Evolutionary conservation across 2,888 invertebrate species (phyloP).

Genomic region (Nematopogon swammerdamellus): DNA sequence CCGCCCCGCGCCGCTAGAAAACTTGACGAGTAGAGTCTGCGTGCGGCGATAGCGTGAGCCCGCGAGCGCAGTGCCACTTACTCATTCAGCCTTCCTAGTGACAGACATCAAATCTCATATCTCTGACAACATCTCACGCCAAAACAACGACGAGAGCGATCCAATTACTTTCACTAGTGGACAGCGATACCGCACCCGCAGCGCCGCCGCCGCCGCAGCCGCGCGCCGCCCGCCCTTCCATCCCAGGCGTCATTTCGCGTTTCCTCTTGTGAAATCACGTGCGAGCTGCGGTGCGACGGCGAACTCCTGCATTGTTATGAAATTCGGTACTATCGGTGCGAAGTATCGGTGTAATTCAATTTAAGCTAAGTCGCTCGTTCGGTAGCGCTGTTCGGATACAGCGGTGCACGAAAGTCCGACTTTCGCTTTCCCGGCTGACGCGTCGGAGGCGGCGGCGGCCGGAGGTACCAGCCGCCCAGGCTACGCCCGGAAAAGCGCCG

Average conservation of each 20-base stretch:
- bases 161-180: neutral
- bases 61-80: too few species aligned
- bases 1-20: too few species aligned
- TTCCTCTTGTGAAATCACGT: too few species aligned
- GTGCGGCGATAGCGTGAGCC: too few species aligned
- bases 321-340: too few species aligned
- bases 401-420: neutral
- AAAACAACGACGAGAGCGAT: neutral
- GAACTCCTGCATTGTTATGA: neutral
- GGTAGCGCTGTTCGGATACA: neutral
- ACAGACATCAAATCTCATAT: neutral
- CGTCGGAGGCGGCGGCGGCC: neutral
- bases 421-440: conserved; percentile 3
- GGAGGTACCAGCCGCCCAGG: neutral
- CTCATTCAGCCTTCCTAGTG: neutral
- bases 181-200: neutral
- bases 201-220: neutral
- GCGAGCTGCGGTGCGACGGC: neutral
- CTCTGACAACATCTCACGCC: neutral
- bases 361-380: neutral
- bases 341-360: conserved; percentile 6
- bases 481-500: neutral
- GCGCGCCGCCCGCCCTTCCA: neutral
- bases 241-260: neutral
- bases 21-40: too few species aligned